These are phyloP conservation scores for Hyposmocoma kahamanoa DNA, from an alignment of 1,140 invertebrate genomes.

Conservation along the genomic window DNA sequence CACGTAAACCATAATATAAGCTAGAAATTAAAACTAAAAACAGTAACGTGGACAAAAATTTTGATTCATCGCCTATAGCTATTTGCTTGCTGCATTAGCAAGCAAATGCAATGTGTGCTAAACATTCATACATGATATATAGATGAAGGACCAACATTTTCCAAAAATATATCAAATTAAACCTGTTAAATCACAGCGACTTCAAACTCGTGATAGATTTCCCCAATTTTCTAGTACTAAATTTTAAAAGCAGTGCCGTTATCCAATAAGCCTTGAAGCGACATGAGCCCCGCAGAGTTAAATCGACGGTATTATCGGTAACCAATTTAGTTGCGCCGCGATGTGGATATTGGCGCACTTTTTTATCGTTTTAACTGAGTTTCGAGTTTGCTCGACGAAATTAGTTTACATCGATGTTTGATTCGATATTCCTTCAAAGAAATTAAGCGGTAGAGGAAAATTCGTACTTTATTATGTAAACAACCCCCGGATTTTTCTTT, in stretches of 20 bases:
- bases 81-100: no score
- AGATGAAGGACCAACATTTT: no score
- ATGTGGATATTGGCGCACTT: conserved; percentile 49
- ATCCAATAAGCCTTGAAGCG: neutral
- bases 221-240: no score
- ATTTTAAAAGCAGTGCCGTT: neutral
- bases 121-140: no score
- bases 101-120: no score
- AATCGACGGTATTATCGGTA: conserved; percentile 60
- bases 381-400: conserved; percentile 62
- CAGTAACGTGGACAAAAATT: no score
- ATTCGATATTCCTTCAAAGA: conserved; percentile 68
- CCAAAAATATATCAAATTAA: no score
- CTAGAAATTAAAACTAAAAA: no score
- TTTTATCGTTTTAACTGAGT: conserved; percentile 45
- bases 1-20: no score
- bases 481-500: conserved; percentile 32
- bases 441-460: conserved; percentile 52
- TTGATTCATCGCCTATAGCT: no score
- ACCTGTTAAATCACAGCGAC: no score
- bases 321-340: conserved; percentile 57
- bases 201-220: no score
- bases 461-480: conserved; percentile 50
- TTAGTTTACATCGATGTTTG: conserved; percentile 68
- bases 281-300: conserved; percentile 24